Conservation (phyloP, 2,888 invertebrate species). For the Drosophila kanekoi region DNA sequence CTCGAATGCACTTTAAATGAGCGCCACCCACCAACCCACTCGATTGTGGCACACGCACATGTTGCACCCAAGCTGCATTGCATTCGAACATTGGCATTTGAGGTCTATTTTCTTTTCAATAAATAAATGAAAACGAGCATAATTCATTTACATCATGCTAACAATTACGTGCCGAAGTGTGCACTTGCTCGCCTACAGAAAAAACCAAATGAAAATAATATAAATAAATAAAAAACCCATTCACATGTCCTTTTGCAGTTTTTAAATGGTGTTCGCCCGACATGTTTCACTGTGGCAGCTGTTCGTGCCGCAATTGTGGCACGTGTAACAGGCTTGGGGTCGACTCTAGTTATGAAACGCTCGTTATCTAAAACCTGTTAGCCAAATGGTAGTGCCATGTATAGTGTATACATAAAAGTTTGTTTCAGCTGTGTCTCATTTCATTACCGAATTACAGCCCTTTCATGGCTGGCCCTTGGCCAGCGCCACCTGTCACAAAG, state of each 20-base stretch:
- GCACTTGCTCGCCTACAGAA: slow-evolving; percentile 13
- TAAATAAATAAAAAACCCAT: background rate
- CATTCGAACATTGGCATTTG: slow-evolving; percentile 6
- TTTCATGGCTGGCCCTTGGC: slow-evolving; percentile 18
- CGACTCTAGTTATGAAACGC: slow-evolving; percentile 25
- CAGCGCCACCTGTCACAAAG: slow-evolving; percentile 35
- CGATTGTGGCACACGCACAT: slow-evolving; percentile 48
- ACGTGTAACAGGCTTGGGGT: slow-evolving; percentile 23
- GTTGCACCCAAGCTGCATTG: slow-evolving; percentile 26
- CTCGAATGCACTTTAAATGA: slow-evolving; percentile 33
- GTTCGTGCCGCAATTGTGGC: slow-evolving; percentile 33
- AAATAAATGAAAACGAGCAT: slow-evolving; percentile 26
- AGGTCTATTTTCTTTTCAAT: slow-evolving; percentile 13
- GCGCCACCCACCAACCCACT: background rate
- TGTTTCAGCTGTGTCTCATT: slow-evolving; percentile 26
- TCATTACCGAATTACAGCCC: slow-evolving; percentile 37
- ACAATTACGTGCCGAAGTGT: slow-evolving; percentile 45
- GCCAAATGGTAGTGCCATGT: slow-evolving; percentile 28
- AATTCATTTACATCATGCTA: slow-evolving; percentile 10
- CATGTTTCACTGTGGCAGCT: slow-evolving; percentile 13
- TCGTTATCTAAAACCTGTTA: slow-evolving; percentile 55
- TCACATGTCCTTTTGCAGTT: slow-evolving; percentile 22
- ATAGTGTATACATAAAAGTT: slow-evolving; percentile 3
- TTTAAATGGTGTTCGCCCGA: slow-evolving; percentile 61
- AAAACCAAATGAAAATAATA: background rate